Evolutionary conservation across 2,797 vertebrate genomes (phyloP).

Genomic region (Smutsia gigantea): DNA sequence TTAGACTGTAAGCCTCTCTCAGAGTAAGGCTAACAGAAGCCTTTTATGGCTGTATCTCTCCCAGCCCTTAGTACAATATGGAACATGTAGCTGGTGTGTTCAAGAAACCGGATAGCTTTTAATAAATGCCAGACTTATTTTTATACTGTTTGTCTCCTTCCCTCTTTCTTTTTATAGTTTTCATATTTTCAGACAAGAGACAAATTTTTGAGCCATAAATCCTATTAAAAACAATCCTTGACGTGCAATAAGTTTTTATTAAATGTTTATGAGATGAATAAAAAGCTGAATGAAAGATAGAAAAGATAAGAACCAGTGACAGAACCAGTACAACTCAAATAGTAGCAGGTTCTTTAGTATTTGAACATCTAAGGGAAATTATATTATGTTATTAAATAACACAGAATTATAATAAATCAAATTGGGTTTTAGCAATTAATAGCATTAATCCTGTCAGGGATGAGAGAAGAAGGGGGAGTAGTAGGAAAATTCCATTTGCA

Average conservation of each 20-base stretch:
- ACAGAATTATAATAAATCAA: background rate
- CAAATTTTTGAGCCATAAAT: constrained; percentile 4
- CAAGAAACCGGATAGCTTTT: background rate
- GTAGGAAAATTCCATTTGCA: constrained; percentile 47
- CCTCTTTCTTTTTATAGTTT: background rate
- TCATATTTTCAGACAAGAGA: background rate
- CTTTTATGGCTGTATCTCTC: background rate
- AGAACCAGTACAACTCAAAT: background rate
- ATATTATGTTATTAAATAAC: background rate
- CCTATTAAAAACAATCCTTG: constrained; percentile 21
- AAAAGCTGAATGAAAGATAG: background rate
- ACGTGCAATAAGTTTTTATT: background rate
- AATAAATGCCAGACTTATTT: background rate
- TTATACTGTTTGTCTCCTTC: background rate
- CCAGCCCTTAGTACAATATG: background rate
- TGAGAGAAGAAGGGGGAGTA: background rate
- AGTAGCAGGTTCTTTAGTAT: constrained; percentile 18
- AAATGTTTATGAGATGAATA: constrained; percentile 23
- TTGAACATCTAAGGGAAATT: constrained; percentile 17
- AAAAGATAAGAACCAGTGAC: background rate
- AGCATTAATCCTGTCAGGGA: constrained; percentile 20
- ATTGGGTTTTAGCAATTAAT: constrained; percentile 44
- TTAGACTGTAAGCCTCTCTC: background rate
- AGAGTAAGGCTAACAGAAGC: background rate
- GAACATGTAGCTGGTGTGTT: background rate